Percentiles rank a stretch among this genome's conserved stretches.
Evolutionary conservation across 2,888 invertebrate species (phyloP).

Genomic region (Nomada fabriciana): DNA sequence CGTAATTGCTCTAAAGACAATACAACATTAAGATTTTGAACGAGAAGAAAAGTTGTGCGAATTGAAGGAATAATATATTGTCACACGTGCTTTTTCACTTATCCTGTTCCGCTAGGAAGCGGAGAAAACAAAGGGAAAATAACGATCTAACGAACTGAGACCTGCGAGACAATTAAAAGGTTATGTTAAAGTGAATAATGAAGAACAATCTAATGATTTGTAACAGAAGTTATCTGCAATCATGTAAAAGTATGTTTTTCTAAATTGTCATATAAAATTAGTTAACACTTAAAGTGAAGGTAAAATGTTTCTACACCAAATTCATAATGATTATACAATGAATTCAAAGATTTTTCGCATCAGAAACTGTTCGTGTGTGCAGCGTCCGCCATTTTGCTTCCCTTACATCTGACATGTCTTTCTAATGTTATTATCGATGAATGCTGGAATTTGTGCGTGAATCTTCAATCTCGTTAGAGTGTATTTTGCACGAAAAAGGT

Average conservation of each 20-base stretch:
- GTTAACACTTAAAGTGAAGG: constrained; percentile 38
- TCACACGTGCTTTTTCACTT: neutral
- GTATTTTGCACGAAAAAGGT: constrained; percentile 57
- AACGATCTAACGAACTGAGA: constrained; percentile 21
- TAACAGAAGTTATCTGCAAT: constrained; percentile 15
- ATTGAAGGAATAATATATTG: neutral
- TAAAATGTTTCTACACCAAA: constrained; percentile 51
- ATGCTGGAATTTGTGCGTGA: constrained; percentile 72
- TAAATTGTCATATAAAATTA: constrained; percentile 42
- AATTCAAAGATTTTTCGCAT: constrained; percentile 71
- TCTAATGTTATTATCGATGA: constrained; percentile 82
- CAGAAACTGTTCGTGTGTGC: constrained; percentile 70
- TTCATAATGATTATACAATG: constrained; percentile 60
- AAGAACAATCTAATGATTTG: constrained; percentile 45
- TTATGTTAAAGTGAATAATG: constrained; percentile 62
- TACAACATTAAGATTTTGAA: constrained; percentile 2
- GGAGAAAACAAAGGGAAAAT: constrained; percentile 6
- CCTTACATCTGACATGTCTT: constrained; percentile 81
- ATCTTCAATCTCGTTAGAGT: constrained; percentile 59
- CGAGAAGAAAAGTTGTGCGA: neutral
- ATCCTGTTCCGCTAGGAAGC: neutral
- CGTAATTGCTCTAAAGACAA: constrained; percentile 21
- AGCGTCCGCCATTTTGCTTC: constrained; percentile 80
- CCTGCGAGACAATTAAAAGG: constrained; percentile 41
- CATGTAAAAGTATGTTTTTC: constrained; percentile 23